A percentile compares a stretch with the other conserved stretches of the same genome.
These are phyloP conservation scores for Catharus minimus DNA, from an alignment of 2,113 vertebrate species.

Conservation along the genomic window DNA sequence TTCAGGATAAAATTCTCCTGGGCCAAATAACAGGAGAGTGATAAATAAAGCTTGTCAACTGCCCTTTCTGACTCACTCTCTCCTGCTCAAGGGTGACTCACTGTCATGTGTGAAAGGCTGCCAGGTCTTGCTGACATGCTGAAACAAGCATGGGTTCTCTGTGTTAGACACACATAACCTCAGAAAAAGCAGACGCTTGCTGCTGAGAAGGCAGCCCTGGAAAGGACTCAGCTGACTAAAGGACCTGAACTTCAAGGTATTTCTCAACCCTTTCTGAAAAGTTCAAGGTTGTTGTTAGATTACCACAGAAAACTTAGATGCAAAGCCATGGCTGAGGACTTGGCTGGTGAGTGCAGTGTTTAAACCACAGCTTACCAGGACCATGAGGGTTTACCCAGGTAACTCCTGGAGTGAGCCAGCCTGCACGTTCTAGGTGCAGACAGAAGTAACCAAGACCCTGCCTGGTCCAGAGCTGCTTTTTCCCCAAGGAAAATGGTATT, in stretches of 20 bases:
- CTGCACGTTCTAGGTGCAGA: background rate
- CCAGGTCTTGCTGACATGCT: slow-evolving; percentile 50
- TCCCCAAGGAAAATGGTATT: background rate
- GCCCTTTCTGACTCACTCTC: slow-evolving; percentile 67
- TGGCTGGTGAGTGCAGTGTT: background rate
- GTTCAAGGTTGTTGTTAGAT: slow-evolving; percentile 26
- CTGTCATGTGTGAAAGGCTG: slow-evolving; percentile 39
- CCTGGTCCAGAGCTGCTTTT: background rate
- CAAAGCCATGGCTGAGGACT: background rate
- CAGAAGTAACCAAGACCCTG: background rate
- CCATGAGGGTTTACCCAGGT: background rate
- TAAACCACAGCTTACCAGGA: background rate
- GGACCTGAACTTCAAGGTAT: slow-evolving; percentile 35
- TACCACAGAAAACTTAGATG: background rate
- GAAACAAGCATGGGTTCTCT: slow-evolving; percentile 36
- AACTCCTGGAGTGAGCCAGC: background rate
- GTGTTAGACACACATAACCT: background rate
- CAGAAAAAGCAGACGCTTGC: background rate
- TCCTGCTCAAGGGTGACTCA: slow-evolving; percentile 61
- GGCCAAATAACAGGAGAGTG: slow-evolving; percentile 47
- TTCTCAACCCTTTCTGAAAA: slow-evolving; percentile 49
- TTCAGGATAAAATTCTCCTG: slow-evolving; percentile 28
- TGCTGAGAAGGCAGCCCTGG: slow-evolving; percentile 8
- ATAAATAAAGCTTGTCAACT: slow-evolving; percentile 56
- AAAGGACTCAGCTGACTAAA: slow-evolving; percentile 54